Percentiles rank a stretch among this genome's conserved stretches.
Conservation (phyloP, 2,888 invertebrate species). For the Drosophila phalerata region DNA sequence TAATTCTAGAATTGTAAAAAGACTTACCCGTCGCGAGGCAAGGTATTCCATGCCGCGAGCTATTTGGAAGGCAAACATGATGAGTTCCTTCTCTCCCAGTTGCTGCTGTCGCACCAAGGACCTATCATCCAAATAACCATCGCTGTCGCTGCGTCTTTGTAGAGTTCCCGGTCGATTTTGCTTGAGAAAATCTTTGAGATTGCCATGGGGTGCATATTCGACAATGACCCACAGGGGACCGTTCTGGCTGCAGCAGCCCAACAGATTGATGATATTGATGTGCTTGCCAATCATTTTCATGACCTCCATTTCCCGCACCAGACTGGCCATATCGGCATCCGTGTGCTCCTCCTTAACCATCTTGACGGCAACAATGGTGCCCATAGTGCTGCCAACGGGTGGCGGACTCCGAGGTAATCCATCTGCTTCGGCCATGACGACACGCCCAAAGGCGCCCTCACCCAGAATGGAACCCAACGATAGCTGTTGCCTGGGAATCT, state of each 20-base stretch:
- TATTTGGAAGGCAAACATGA: constrained; percentile 98
- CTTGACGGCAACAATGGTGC: constrained; percentile 96
- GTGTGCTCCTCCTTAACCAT: constrained; percentile 99
- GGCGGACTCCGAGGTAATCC: constrained; percentile 62
- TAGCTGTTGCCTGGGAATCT: constrained; percentile 93
- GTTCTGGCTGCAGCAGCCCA: constrained; percentile 98
- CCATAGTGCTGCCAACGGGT: constrained; percentile 66
- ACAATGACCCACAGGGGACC: constrained; percentile 95
- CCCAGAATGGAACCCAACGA: constrained; percentile 94
- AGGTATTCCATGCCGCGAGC: constrained; percentile 99
- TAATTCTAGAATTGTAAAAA: background rate
- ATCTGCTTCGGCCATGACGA: constrained; percentile 95
- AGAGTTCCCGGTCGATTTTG: constrained; percentile 87
- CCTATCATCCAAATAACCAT: constrained; percentile 75
- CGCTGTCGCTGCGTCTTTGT: constrained; percentile 73
- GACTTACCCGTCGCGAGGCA: constrained; percentile 91
- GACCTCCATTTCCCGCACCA: constrained; percentile 99
- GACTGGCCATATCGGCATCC: constrained; percentile 98
- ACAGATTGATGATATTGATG: constrained; percentile 97
- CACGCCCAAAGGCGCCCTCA: constrained; percentile 99
- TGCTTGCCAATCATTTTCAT: constrained; percentile 99
- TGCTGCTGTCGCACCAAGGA: constrained; percentile 43
- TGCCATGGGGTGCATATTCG: constrained; percentile 96
- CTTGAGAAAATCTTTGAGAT: constrained; percentile 96
- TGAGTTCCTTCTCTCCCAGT: constrained; percentile 96